Base-by-base conservation (phyloP, 2,113 vertebrate species). In the Kryptolebias marmoratus region DNA sequence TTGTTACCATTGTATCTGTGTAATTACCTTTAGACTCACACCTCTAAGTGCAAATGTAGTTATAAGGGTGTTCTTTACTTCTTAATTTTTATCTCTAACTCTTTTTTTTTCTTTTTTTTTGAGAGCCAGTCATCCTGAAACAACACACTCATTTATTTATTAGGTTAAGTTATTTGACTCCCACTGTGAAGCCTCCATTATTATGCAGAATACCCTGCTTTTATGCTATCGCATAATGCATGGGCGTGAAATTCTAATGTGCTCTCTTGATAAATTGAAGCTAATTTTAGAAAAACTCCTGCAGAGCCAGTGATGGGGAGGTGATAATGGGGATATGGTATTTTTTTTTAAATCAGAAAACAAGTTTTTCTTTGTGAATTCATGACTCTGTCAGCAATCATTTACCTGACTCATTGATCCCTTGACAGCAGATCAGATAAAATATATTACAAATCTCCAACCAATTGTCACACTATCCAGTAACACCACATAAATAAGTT, bases 61-160 rank as follows among this genome's bases (percentile, higher is more conserved):
- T 54, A 5, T 68, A 39, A 74, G 67, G 54, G 58, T 4, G 3
- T 75, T 84, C 66, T 10, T 6, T 18, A 22, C 36, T 48, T 66
- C 22, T 9, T 55, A 9, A 8, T 75, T 39, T 79, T 71, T 72
- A 77, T 86, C 68, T 60, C 4, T 70, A 59, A 50, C 58, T 31
- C 53, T 71, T 5, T 6, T 86, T 86, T 75, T 79, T 74, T 77
- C 4, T 6, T 86, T 22, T 75, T 79, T 74, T 77, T 61, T 70
- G 72, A 81, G 75, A 83, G 90, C 57, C 82, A 89, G 61, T 66
- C 85, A 73, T 73, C 77, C 75, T 56, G 74, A 85, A 90, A 79
- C 75, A 82, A 81, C 64, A 53, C 42, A 27, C 76, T 87, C 56
- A 77, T 88, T 75, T 77, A 81, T 88, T 86, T 76, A 80, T 79